phyloP scores from a whole-genome alignment of 2,888 invertebrate species.

The Lycophotia porphyrea region DNA sequence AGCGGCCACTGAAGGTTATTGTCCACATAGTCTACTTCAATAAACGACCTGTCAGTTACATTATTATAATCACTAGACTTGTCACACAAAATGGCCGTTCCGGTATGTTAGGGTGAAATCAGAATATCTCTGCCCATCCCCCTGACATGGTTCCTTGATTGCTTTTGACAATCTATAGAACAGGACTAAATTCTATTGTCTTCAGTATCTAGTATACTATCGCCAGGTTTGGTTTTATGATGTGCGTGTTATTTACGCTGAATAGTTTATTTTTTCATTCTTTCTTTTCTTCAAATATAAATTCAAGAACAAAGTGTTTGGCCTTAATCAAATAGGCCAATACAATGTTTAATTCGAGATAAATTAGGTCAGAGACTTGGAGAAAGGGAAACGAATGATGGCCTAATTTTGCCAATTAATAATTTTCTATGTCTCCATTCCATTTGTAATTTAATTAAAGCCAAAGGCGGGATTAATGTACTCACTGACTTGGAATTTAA shows the following conservation, averaged over 20 bases:
- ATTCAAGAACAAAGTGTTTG: not conserved
- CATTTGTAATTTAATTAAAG: slow-evolving; percentile 44
- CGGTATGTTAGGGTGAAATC: slow-evolving; percentile 9
- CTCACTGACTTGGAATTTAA: slow-evolving; percentile 21
- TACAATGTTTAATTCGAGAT: slow-evolving; percentile 13
- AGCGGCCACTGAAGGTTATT: slow-evolving; percentile 1
- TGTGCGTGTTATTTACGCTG: too few species aligned
- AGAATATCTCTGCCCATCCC: slow-evolving; percentile 11
- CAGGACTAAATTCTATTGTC: not conserved
- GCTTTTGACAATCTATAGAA: not conserved
- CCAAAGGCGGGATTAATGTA: slow-evolving; percentile 19
- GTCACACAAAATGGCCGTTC: slow-evolving; percentile 18
- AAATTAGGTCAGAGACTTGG: slow-evolving; percentile 38
- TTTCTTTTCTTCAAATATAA: too few species aligned
- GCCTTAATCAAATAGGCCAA: not conserved
- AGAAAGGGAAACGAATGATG: slow-evolving; percentile 15
- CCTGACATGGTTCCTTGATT: slow-evolving; percentile 28
- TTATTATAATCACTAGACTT: slow-evolving; percentile 33
- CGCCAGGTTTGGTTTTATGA: not conserved
- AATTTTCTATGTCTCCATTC: slow-evolving; percentile 20
- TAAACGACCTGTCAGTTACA: slow-evolving; percentile 7
- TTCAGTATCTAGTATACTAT: not conserved
- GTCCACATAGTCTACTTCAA: slow-evolving; percentile 7
- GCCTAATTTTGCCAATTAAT: slow-evolving; percentile 44
- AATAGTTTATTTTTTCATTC: too few species aligned